Evolutionary conservation across 2,113 vertebrate genomes (phyloP), one percentile per base, ranked within the genome.

Genomic region (Siniperca knerii): DNA sequence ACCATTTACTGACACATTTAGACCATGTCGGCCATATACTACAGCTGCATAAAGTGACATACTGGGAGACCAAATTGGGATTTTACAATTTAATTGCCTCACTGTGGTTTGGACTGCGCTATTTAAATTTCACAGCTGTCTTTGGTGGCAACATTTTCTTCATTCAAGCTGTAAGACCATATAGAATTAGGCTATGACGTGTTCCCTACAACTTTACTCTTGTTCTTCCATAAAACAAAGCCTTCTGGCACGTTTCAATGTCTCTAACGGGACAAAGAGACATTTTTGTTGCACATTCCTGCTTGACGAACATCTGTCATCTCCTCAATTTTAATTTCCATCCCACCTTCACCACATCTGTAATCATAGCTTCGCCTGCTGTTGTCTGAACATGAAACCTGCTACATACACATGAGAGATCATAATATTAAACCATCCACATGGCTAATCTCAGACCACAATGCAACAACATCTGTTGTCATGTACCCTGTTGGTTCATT

Each of bases 341-440:
- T 50, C 73, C 82, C 74, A 64, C 44, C 66, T 18, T 82, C 42
- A 78, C 48, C 76, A 81, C 81, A 88, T 89, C 82, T 93, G 85
- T 91, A 91, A 90, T 93, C 88, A 89, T 18, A 66, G 75, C 67
- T 87, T 82, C n/a, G 42, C 33, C 61, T 74, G 77, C 57, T 75
- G 87, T 58, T 89, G 89, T 81, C 92, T 88, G 71, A 87, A 91
- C 90, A 92, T 0, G 90, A 86, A 89, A 50, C 67, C 23, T 54
- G 16, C 60, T 46, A 12, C n/a, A 60, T 37, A 12, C 54, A 74
- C 25, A 79, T 21, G 15, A 81, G 44, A 68, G 69, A 83, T 77
- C 0, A 2, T 77, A 7, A 75, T 80, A 77, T 86, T 44, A 86
- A 90, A 73, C 67, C 40, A 40, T 57, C 13, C 65, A 37, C 54